A percentile compares a stretch with the other conserved stretches of the same genome.
Evolutionary conservation across 2,888 invertebrate species (phyloP).

Genomic region (Salticus scenicus): DNA sequence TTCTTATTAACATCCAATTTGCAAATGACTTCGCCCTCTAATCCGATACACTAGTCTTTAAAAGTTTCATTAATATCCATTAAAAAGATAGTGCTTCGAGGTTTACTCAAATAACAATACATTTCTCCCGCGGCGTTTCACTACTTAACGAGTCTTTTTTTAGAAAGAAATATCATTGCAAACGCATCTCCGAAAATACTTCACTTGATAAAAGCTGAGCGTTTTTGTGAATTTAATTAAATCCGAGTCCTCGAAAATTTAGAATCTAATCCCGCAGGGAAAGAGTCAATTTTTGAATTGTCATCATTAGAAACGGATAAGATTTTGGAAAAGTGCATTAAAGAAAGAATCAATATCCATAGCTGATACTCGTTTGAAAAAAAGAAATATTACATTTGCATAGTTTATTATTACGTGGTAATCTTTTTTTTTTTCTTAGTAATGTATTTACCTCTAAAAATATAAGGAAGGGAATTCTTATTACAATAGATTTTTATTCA

Average conservation of each 20-base stretch:
- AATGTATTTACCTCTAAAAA: no score
- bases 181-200: no score
- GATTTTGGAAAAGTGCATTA: not conserved
- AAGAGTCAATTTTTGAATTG: not conserved
- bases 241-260: not conserved
- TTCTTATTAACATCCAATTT: no score
- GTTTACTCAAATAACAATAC: not conserved
- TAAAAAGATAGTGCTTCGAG: not conserved
- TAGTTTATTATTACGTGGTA: not conserved
- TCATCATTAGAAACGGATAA: not conserved
- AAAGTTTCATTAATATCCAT: not conserved
- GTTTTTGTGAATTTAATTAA: not conserved
- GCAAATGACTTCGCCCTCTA: not conserved
- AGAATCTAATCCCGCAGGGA: not conserved
- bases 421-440: no score
- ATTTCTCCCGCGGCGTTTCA: not conserved
- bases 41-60: not conserved
- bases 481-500: no score
- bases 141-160: not conserved
- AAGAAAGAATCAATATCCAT: not conserved
- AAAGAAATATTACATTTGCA: not conserved
- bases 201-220: not conserved
- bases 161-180: no score
- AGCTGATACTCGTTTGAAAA: not conserved
- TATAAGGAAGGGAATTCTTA: no score